Conservation (phyloP, 2,113 vertebrate species). For the Hylia prasina region DNA sequence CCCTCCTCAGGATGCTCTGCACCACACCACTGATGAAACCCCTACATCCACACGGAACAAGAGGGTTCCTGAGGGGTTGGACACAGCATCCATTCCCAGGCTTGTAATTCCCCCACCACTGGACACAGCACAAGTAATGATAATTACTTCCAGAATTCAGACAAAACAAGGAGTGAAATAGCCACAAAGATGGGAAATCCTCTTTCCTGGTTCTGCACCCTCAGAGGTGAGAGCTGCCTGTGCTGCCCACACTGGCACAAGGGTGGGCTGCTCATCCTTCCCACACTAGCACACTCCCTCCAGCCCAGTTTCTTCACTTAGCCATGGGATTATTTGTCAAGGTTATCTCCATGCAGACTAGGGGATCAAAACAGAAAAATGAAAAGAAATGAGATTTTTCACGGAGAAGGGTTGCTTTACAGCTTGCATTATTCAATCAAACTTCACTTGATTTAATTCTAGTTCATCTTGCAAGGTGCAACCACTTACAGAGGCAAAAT, state of each 20-base stretch:
- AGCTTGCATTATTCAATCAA: conserved; percentile 62
- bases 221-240: background rate
- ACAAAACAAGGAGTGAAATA: background rate
- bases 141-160: background rate
- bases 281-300: accelerated
- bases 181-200: background rate
- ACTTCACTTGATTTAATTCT: conserved; percentile 71
- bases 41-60: accelerated
- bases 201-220: background rate
- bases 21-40: accelerated
- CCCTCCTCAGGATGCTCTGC: background rate
- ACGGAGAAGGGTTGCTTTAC: conserved; percentile 32
- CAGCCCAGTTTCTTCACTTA: background rate
- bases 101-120: background rate
- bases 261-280: background rate
- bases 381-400: conserved; percentile 48
- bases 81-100: conserved; percentile 23
- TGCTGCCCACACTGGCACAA: background rate
- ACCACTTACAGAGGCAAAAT: conserved; percentile 55
- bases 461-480: conserved; percentile 44
- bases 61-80: background rate
- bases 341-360: conserved; percentile 17
- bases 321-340: background rate
- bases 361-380: conserved; percentile 37
- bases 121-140: background rate